phyloP scores from a whole-genome alignment of 2,113 vertebrate genomes.

The Chascanopsetta lugubris region DNA sequence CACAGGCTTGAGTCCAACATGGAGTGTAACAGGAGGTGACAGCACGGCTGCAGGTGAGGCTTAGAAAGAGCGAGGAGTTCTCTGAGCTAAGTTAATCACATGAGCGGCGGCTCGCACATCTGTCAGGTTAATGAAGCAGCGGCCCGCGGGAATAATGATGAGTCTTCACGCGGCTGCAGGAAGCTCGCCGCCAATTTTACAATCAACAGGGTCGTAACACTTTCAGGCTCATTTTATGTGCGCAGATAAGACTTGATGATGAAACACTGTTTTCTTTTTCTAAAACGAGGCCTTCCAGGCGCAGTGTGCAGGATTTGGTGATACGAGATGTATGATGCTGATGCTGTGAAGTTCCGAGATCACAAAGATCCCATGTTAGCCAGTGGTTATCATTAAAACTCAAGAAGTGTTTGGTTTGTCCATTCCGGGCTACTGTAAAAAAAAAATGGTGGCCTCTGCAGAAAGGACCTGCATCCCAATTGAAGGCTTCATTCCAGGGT shows the following conservation, averaged over 20 bases:
- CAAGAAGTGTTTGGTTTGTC: too few relatives aligned
- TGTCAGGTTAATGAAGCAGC: slow-evolving; percentile 92
- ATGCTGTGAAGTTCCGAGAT: too few relatives aligned
- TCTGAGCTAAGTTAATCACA: slow-evolving; percentile 81
- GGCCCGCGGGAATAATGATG: slow-evolving; percentile 86
- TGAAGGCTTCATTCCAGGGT: too few relatives aligned
- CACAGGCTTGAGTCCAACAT: slow-evolving; percentile 60
- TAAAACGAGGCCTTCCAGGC: too few relatives aligned
- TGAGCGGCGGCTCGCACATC: slow-evolving; percentile 81
- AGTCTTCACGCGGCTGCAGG: slow-evolving; percentile 89
- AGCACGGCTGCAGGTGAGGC: slow-evolving; percentile 84
- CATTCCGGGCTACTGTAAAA: too few relatives aligned
- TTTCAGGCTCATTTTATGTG: slow-evolving; percentile 75
- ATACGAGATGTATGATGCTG: too few relatives aligned
- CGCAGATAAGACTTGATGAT: slow-evolving; percentile 65
- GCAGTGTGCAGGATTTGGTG: too few relatives aligned
- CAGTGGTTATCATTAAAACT: too few relatives aligned
- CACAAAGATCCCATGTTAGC: too few relatives aligned
- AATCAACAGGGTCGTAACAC: slow-evolving; percentile 83
- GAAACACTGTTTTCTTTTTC: slow-evolving; percentile 62
- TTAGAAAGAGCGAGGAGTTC: slow-evolving; percentile 68
- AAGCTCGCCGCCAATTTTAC: slow-evolving; percentile 87
- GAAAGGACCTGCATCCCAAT: too few relatives aligned
- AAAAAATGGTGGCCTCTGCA: too few relatives aligned
- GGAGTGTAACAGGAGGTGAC: slow-evolving; percentile 82